Base-by-base conservation (phyloP, 1,140 invertebrate species). In the Pomacea maculata region DNA sequence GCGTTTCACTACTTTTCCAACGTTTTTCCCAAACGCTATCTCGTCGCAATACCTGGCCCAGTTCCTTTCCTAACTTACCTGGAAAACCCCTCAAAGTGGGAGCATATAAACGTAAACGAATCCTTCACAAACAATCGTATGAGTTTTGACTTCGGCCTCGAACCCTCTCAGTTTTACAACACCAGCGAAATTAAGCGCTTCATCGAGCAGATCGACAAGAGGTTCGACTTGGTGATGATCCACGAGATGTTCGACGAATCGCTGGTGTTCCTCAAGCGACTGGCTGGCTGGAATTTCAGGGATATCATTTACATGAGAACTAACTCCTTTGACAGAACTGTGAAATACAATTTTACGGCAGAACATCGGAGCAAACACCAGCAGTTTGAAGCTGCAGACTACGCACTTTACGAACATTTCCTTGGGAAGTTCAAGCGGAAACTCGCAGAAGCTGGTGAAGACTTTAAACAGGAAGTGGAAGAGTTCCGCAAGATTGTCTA, bases 231-330 rank as follows among this genome's bases (percentile, higher is more conserved):
- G 17, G 90, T 94, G 21, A 88, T 94, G 89, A 89, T 94, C 15
- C 86, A 91, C 1, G 93, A 94, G 83, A 87, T 91, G 81, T 91
- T 93, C 83, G 92, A 93, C 78, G 92, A 93, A 82, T 93, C 93
- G 1, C 81, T 93, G 55, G 86, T 93, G 71, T 85, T 93, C 1
- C 83, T 93, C 68, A 87, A 86, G 65, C 83, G 93, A 75, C 77
- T 91, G 10, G 88, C 93, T 34, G 91, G 91, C 73, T 94, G 93
- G 93, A 84, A 91, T 12, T 81, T 92, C 19, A 87, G 90, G 61
- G 90, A 93, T 78, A 87, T 93, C 10, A 76, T 92, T 0, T 87
- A 87, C 78, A 52, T 87, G 6, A 52, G 79, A 21, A 80, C 72
- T 25, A 85, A 85, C 65, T 55, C 71, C 12, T 25, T 63, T 10